A percentile compares a stretch with the other conserved stretches of the same genome.
These are phyloP conservation scores for Cephus pulcher DNA, from an alignment of 2,888 invertebrate species.

Conservation along the genomic window DNA sequence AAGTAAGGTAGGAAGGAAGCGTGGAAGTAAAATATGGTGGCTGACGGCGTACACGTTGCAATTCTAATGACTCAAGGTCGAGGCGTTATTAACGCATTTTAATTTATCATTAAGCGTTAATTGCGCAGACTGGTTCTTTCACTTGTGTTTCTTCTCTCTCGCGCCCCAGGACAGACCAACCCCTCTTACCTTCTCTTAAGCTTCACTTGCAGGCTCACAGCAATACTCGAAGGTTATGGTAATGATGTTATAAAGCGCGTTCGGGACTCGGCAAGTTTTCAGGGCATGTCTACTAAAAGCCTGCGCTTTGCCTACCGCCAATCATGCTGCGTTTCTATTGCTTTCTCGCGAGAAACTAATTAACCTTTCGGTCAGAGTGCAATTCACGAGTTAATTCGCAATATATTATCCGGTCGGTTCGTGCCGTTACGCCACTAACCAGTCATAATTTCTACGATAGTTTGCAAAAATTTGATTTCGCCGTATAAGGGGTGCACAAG, in stretches of 20 bases:
- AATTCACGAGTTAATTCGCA: slow-evolving; percentile 41
- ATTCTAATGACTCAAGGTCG: slow-evolving; percentile 39
- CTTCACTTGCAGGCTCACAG: too few species aligned
- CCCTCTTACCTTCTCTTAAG: not conserved
- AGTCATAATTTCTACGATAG: too few species aligned
- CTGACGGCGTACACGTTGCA: slow-evolving; percentile 25
- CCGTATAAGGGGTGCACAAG: too few species aligned
- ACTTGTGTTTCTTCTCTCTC: too few species aligned
- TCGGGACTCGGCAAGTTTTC: slow-evolving; percentile 23
- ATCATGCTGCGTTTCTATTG: slow-evolving; percentile 19
- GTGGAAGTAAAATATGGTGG: slow-evolving; percentile 29
- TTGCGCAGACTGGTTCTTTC: slow-evolving; percentile 26
- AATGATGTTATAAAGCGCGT: not conserved
- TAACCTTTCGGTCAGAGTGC: slow-evolving; percentile 31
- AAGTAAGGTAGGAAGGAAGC: slow-evolving; percentile 24
- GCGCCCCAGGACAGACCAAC: not conserved
- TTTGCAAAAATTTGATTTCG: too few species aligned
- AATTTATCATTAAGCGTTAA: slow-evolving; percentile 42
- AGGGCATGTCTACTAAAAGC: slow-evolving; percentile 20
- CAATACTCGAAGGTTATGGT: too few species aligned
- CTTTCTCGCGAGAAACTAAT: slow-evolving; percentile 36
- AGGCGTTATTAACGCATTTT: slow-evolving; percentile 41
- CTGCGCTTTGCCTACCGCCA: slow-evolving; percentile 15
- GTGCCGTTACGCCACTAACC: too few species aligned
- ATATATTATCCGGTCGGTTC: slow-evolving; percentile 33